phyloP scores from a whole-genome alignment of 2,113 vertebrate genomes.

The Protomyctophum bolini region DNA sequence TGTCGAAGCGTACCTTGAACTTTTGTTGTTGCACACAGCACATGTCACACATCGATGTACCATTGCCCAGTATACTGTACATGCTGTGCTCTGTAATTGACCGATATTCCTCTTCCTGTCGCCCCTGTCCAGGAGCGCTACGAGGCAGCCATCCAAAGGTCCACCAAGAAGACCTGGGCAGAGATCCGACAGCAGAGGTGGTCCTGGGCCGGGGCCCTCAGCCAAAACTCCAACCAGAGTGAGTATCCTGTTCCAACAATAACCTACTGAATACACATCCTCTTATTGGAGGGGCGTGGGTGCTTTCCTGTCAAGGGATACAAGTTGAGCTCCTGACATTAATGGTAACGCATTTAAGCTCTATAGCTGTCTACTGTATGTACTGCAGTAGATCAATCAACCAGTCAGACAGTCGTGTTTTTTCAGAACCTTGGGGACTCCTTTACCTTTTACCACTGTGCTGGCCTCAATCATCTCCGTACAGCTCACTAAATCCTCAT shows the following conservation, averaged over 20 bases:
- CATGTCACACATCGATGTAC: background rate
- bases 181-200: constrained; percentile 96
- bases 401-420: background rate
- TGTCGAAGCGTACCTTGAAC: background rate
- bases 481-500: background rate
- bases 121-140: constrained; percentile 86
- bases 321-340: background rate
- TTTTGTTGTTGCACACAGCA: background rate
- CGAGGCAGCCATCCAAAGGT: constrained; percentile 91
- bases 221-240: constrained; percentile 87
- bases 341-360: background rate
- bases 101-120: background rate
- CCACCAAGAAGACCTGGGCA: constrained; percentile 95
- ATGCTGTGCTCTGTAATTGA: background rate
- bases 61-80: background rate
- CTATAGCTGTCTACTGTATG: too few species aligned
- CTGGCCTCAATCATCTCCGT: background rate
- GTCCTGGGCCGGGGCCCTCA: constrained; percentile 92
- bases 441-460: background rate
- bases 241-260: constrained; percentile 60
- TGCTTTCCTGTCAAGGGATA: background rate
- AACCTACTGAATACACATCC: background rate
- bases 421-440: too few species aligned
- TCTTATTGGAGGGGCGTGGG: background rate
- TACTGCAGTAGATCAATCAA: too few species aligned